Conservation (phyloP, 2,797 vertebrate species). For the Gallirallus australis region DNA sequence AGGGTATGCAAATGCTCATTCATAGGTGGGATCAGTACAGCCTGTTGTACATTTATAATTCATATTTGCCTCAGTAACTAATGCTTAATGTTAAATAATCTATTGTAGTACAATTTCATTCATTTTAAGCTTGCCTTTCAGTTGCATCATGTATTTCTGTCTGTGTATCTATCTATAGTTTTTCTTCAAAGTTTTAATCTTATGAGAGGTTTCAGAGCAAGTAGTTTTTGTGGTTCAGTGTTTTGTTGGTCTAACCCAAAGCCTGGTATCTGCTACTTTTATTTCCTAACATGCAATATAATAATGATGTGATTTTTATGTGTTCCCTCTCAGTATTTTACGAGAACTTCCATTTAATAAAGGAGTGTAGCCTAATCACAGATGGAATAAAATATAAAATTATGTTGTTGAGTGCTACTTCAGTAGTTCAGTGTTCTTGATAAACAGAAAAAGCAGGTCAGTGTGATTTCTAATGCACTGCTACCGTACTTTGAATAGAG, state of each 20-base stretch:
- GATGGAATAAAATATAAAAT: not conserved
- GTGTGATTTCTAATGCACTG: not conserved
- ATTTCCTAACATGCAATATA: not conserved
- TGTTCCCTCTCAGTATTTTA: not conserved
- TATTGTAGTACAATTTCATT: not conserved
- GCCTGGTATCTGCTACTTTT: not conserved
- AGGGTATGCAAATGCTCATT: not conserved
- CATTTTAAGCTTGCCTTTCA: not conserved
- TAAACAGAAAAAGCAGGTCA: not conserved
- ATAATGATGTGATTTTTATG: rapidly evolving
- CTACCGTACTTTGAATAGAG: not conserved
- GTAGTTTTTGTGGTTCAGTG: not conserved
- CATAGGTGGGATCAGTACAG: not conserved
- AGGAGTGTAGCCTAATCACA: not conserved
- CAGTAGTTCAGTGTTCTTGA: not conserved
- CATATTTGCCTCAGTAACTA: not conserved
- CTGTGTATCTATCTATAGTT: not conserved
- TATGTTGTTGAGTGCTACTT: not conserved
- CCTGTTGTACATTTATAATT: not conserved
- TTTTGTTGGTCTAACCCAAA: not conserved
- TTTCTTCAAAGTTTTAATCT: not conserved
- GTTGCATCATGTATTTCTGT: not conserved
- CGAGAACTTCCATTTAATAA: not conserved
- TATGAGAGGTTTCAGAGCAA: not conserved
- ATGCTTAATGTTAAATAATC: not conserved